Evolutionary conservation across 37 sponge, comb jelly and placozoan genomes (phyloP).

Genomic region (Hexactinellida sp.): DNA sequence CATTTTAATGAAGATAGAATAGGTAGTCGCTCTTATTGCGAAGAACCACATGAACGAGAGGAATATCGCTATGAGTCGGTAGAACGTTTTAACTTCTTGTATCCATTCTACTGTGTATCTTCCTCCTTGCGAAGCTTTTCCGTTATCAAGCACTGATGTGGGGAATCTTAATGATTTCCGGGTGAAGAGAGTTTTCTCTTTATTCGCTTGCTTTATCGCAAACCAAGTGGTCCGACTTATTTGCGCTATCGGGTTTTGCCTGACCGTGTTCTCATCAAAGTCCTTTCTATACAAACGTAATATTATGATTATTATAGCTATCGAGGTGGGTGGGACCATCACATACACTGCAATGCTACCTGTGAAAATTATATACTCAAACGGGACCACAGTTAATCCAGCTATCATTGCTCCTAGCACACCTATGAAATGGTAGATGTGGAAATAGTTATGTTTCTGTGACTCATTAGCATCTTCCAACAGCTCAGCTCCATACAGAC

Average conservation of each 20-base stretch:
- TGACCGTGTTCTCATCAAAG: not conserved
- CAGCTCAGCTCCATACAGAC: not conserved
- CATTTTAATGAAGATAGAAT: constrained; percentile 9
- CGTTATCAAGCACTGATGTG: not conserved
- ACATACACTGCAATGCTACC: not conserved
- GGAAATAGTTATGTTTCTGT: constrained; percentile 8
- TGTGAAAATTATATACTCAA: not conserved
- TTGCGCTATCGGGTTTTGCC: not conserved
- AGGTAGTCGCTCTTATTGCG: not conserved
- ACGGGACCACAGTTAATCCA: not conserved
- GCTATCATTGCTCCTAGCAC: not conserved
- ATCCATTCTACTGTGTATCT: constrained; percentile 1
- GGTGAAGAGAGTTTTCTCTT: not conserved
- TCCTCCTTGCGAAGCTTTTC: not conserved
- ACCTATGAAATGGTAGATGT: not conserved
- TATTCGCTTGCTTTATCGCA: not conserved
- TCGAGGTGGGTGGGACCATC: not conserved
- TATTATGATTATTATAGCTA: not conserved
- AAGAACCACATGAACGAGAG: constrained; percentile 12
- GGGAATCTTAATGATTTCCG: not conserved
- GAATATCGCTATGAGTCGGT: not conserved
- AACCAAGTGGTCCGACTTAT: not conserved
- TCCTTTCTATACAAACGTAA: not conserved
- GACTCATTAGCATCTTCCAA: not conserved
- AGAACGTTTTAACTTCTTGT: constrained; percentile 14